These are phyloP conservation scores for Agonopterix arenella DNA, from an alignment of 2,888 invertebrate genomes.

Conservation along the genomic window DNA sequence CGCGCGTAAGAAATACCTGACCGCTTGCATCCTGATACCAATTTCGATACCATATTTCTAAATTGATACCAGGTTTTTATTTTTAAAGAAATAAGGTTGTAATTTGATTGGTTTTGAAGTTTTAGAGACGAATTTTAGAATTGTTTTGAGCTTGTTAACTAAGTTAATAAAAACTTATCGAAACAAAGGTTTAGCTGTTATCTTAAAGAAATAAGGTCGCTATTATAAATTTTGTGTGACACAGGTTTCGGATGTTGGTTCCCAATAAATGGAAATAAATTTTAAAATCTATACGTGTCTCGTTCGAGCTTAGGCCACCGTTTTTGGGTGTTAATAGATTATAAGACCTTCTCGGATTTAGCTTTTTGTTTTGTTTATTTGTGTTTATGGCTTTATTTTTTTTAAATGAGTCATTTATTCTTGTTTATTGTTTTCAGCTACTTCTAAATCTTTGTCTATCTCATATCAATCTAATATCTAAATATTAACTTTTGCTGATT, in stretches of 20 bases:
- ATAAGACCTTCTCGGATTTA: conserved; percentile 24
- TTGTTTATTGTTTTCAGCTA: background rate
- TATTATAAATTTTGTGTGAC: too few species aligned
- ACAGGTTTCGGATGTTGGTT: too few species aligned
- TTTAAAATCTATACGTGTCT: conserved; percentile 53
- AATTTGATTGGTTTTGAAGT: too few species aligned
- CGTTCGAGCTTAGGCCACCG: conserved; percentile 49
- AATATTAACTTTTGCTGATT: too few species aligned
- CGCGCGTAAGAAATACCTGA: conserved; percentile 56
- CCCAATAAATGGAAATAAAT: conserved; percentile 47
- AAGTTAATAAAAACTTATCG: background rate
- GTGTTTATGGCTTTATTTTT: conserved; percentile 10
- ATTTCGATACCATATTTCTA: conserved; percentile 1
- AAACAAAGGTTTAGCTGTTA: background rate
- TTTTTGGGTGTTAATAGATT: conserved; percentile 67
- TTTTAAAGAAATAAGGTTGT: too few species aligned
- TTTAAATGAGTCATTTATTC: conserved; percentile 24
- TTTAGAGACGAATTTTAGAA: too few species aligned
- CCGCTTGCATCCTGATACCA: conserved; percentile 9
- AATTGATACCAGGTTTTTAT: too few species aligned
- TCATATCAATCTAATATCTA: too few species aligned
- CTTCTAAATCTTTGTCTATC: too few species aligned
- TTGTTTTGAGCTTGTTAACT: conserved; percentile 1
- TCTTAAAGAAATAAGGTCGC: too few species aligned
- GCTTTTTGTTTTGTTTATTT: conserved; percentile 12